Conservation (phyloP, 2,113 vertebrate genomes). For the Brachyhypopomus gauderio region DNA sequence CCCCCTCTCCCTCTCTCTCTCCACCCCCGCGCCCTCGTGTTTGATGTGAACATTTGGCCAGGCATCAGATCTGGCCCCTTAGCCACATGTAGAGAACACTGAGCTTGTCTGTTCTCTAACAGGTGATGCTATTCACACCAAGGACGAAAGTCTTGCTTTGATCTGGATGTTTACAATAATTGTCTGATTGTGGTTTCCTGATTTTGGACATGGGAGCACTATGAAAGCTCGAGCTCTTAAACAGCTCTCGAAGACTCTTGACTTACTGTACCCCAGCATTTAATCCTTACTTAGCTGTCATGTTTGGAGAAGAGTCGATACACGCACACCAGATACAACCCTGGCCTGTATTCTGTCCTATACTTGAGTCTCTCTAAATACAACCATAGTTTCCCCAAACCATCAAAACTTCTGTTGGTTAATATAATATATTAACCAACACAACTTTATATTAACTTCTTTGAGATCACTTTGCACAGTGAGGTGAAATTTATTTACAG, state of each 20-base stretch:
- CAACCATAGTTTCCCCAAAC: too few relatives aligned
- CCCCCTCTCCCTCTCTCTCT: not conserved
- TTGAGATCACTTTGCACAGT: too few relatives aligned
- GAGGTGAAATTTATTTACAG: too few relatives aligned
- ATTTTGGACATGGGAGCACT: not conserved
- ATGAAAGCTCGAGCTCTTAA: not conserved
- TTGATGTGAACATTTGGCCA: slow-evolving; percentile 28
- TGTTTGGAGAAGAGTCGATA: too few relatives aligned
- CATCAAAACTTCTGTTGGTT: too few relatives aligned
- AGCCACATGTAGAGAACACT: not conserved
- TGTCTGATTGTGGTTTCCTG: slow-evolving; percentile 20
- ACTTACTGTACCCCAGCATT: not conserved
- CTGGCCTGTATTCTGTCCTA: too few relatives aligned
- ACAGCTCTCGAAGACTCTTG: not conserved
- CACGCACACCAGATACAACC: too few relatives aligned
- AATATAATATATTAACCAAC: too few relatives aligned
- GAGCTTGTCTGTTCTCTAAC: not conserved
- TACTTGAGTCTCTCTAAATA: too few relatives aligned
- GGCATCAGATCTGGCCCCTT: slow-evolving; percentile 6
- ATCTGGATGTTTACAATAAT: slow-evolving; percentile 22
- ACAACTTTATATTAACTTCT: too few relatives aligned
- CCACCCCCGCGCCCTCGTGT: not conserved
- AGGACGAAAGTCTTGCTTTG: not conserved
- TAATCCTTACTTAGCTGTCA: not conserved
- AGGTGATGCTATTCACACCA: slow-evolving; percentile 25